Evolutionary conservation across 37 sponge, comb jelly and placozoan species (phyloP), one percentile per base, ranked within the genome.

Genomic region (Corticium candelabrum): DNA sequence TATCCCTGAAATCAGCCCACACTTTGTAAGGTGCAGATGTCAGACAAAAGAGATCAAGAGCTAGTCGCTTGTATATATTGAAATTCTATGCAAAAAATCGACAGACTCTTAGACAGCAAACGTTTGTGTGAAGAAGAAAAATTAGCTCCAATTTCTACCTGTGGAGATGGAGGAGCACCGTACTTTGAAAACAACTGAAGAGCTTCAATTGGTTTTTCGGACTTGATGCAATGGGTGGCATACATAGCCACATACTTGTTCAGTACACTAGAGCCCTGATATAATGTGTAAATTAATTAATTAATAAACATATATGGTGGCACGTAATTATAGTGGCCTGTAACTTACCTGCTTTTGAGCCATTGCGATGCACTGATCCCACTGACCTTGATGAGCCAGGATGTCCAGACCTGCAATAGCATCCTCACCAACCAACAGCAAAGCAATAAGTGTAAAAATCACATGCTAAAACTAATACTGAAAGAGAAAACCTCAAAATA

Each of bases 241-340:
- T 92, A 92, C 35, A 86, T 84, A n/a, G 99, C 99, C 41, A 99
- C 91, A 70, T 99, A 99, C 76, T 99, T 99, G 41, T 71, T 81
- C 68, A 92, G 82, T 36, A 92, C 88, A 34, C 80, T 68, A 38
- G 41, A 36, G 11, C 87, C 83, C 82, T 75, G 73, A 67, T 29
- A 40, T 41, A 71, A 37, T 36, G 40, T 41, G 68, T 36, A 30
- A 79, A 34, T 34, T 37, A 31, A n/a, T 37, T 7, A 81, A 74
- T 29, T 21, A 68, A 68, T 3, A n/a, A n/a, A n/a, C n/a, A n/a
- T n/a, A n/a, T n/a, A 21, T 50, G 21, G 21, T 27, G 62, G 62
- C 15, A 27, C 21, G 21, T 11, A 21, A 21, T 11, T 50, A n/a
- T n/a, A n/a, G n/a, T n/a, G n/a, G n/a, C n/a, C n/a, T n/a, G n/a